phyloP scores from a whole-genome alignment of 2,888 invertebrate genomes.

The Luffia ferchaultella region DNA sequence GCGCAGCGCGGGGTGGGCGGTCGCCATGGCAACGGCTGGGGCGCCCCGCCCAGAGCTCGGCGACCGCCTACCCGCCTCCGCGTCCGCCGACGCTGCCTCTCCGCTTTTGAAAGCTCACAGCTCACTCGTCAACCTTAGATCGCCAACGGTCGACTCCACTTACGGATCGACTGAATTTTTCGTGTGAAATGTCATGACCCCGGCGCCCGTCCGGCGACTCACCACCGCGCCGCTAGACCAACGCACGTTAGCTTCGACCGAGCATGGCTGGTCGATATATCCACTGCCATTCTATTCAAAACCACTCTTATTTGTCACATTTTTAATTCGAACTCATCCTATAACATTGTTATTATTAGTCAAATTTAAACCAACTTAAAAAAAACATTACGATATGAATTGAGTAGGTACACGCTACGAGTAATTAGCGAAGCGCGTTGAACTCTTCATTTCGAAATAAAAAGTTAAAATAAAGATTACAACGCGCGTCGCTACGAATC shows the following conservation, averaged over 20 bases:
- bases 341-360: too few relatives aligned
- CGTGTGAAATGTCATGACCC: not conserved
- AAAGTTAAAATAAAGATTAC: slow-evolving; percentile 11
- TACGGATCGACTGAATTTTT: slow-evolving; percentile 1
- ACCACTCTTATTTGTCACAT: too few relatives aligned
- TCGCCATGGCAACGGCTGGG: slow-evolving; percentile 48
- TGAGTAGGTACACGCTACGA: too few relatives aligned
- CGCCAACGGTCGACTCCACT: slow-evolving; percentile 32
- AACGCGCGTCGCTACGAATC: slow-evolving; percentile 7
- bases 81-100: slow-evolving; percentile 23
- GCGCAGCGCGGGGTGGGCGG: slow-evolving; percentile 25
- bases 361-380: too few relatives aligned
- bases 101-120: slow-evolving; percentile 38
- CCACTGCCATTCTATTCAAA: too few relatives aligned
- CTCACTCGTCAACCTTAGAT: slow-evolving; percentile 24
- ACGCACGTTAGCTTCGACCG: too few relatives aligned
- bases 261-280: too few relatives aligned
- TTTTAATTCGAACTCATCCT: too few relatives aligned
- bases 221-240: not conserved
- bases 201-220: not conserved
- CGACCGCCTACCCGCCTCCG: slow-evolving; percentile 23
- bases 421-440: too few relatives aligned
- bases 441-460: not conserved
- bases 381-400: too few relatives aligned
- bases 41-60: slow-evolving; percentile 37